These are phyloP conservation scores for Orthonychiurus folsomi DNA, from an alignment of 2,888 invertebrate genomes.

Conservation along the genomic window DNA sequence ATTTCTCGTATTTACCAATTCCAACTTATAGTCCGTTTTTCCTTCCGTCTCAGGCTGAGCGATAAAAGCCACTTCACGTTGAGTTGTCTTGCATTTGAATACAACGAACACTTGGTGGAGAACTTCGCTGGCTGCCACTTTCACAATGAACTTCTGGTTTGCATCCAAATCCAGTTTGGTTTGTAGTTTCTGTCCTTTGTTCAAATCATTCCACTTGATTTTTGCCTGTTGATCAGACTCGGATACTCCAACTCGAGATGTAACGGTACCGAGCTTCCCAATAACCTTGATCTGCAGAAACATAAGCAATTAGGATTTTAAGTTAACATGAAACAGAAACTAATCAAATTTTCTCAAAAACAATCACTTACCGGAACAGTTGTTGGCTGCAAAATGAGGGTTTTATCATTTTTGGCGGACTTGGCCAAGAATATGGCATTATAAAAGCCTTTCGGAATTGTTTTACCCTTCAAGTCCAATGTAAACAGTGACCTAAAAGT, in stretches of 20 bases:
- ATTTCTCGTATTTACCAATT: slow-evolving; percentile 58
- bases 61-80: slow-evolving; percentile 85
- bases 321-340: not conserved
- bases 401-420: slow-evolving; percentile 30
- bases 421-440: slow-evolving; percentile 48
- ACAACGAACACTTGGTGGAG: slow-evolving; percentile 80
- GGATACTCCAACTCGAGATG: slow-evolving; percentile 74
- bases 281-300: slow-evolving; percentile 56
- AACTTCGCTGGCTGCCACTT: slow-evolving; percentile 41
- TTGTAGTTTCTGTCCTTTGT: slow-evolving; percentile 65
- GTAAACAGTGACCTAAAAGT: slow-evolving; percentile 58
- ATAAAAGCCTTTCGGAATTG: slow-evolving; percentile 71
- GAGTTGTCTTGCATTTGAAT: slow-evolving; percentile 55
- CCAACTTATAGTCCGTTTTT: slow-evolving; percentile 64
- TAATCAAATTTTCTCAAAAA: no score
- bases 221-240: slow-evolving; percentile 66
- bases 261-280: slow-evolving; percentile 65
- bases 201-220: slow-evolving; percentile 42
- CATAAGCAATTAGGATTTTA: not conserved
- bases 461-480: slow-evolving; percentile 64
- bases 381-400: slow-evolving; percentile 45
- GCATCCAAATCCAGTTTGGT: slow-evolving; percentile 63
- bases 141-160: slow-evolving; percentile 64
- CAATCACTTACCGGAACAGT: slow-evolving; percentile 39
- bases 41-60: slow-evolving; percentile 66